Conservation (phyloP, 2,797 vertebrate genomes). For the Schizopygopsis pylzovi region DNA sequence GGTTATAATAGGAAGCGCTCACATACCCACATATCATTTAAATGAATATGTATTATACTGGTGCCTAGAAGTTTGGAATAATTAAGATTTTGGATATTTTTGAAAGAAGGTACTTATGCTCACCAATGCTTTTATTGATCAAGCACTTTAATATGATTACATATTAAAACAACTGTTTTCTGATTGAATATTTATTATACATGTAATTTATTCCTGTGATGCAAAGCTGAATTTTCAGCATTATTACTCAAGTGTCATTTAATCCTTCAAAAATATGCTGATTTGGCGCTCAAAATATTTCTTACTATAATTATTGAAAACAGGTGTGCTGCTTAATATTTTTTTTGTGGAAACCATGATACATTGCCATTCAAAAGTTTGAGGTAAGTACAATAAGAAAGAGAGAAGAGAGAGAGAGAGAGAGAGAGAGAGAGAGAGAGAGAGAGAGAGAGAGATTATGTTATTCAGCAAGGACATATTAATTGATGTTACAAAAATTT, state of each 20-base stretch:
- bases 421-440: neutral
- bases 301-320: neutral
- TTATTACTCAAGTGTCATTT: too few relatives aligned
- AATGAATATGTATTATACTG: neutral
- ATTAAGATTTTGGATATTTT: too few relatives aligned
- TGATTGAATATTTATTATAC: too few relatives aligned
- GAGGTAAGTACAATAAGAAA: neutral
- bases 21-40: neutral
- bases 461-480: neutral
- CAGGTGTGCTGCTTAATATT: neutral
- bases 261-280: neutral
- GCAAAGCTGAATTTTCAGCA: neutral
- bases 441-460: neutral
- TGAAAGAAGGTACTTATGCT: too few relatives aligned
- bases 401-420: too few relatives aligned
- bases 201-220: too few relatives aligned
- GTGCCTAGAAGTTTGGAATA: too few relatives aligned
- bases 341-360: neutral
- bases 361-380: neutral
- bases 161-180: too few relatives aligned
- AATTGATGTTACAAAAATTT: neutral
- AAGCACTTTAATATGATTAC: too few relatives aligned
- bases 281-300: neutral
- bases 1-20: neutral
- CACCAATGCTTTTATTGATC: too few relatives aligned